phyloP scores from a whole-genome alignment of 2,888 invertebrate species.

The Limnephilus marmoratus region DNA sequence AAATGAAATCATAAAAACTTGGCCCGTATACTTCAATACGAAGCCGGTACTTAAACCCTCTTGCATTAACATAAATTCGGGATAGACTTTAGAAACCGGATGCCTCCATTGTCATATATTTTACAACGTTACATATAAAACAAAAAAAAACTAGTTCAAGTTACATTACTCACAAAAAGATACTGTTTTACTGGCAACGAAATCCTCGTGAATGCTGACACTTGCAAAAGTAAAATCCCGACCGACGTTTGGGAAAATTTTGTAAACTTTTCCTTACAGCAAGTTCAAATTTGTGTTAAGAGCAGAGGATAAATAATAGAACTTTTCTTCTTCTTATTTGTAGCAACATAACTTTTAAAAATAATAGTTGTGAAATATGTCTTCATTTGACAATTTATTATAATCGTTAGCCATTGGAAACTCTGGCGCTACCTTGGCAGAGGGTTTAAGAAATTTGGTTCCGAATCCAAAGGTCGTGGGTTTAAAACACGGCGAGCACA shows the following conservation, averaged over 20 bases:
- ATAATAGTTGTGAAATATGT: neutral
- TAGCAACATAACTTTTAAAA: neutral
- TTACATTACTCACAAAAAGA: constrained; percentile 41
- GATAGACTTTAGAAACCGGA: constrained; percentile 29
- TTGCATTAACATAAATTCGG: constrained; percentile 35
- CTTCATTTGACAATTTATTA: neutral
- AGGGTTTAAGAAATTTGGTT: neutral
- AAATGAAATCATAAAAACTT: constrained; percentile 32
- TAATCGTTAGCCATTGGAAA: neutral
- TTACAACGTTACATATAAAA: constrained; percentile 42
- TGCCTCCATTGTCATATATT: constrained; percentile 34
- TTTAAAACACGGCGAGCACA: too few species aligned
- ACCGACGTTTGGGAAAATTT: neutral
- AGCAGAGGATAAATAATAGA: neutral
- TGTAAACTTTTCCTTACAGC: constrained; percentile 9
- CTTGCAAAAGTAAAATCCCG: constrained; percentile 33
- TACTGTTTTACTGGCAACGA: constrained; percentile 33
- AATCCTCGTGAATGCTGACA: constrained; percentile 40
- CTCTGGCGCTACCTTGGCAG: neutral
- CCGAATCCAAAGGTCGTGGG: too few species aligned
- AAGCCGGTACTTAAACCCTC: constrained; percentile 28
- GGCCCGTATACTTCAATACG: constrained; percentile 27
- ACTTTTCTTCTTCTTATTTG: neutral
- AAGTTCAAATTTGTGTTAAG: constrained; percentile 19
- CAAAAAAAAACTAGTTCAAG: constrained; percentile 44